Percentiles rank a stretch among this genome's conserved stretches.
Evolutionary conservation across 2,888 invertebrate species (phyloP).

Genomic region (Chrysolina americana): DNA sequence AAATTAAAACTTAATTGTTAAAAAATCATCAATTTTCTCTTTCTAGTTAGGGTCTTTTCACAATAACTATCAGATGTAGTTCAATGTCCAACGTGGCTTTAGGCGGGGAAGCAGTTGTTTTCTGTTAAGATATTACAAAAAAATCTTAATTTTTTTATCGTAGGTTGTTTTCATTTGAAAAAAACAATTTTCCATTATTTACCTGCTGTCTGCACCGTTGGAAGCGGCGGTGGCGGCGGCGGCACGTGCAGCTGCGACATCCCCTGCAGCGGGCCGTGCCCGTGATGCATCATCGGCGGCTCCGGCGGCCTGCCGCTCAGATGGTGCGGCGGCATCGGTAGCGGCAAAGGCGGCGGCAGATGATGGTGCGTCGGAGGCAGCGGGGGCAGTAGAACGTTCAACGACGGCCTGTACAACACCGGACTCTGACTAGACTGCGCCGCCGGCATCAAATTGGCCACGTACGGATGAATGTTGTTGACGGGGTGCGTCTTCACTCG

Average conservation of each 20-base stretch:
- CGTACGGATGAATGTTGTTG: constrained; percentile 62
- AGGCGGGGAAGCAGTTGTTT: no score
- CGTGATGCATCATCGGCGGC: constrained; percentile 33
- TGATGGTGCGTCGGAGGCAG: constrained; percentile 14
- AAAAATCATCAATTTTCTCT: no score
- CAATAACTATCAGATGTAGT: no score
- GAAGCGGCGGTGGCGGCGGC: constrained; percentile 27
- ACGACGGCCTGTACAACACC: background rate
- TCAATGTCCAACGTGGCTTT: no score
- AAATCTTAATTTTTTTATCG: no score
- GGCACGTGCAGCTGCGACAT: constrained; percentile 31
- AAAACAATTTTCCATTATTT: no score
- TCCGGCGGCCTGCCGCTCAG: constrained; percentile 3
- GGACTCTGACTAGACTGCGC: background rate
- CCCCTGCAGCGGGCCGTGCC: background rate
- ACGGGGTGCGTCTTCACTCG: constrained; percentile 64
- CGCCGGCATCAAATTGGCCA: constrained; percentile 22
- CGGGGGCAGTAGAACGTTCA: constrained; percentile 2
- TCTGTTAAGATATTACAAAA: no score
- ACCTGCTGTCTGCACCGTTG: constrained; percentile 29
- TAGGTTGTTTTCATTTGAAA: no score
- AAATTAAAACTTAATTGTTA: no score
- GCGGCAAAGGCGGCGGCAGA: constrained; percentile 19
- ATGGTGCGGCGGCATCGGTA: constrained; percentile 16
- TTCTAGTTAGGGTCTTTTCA: no score